Percentiles rank a stretch among this genome's conserved stretches.
Evolutionary conservation across 2,113 vertebrate genomes (phyloP).

Genomic region (Lophochroa leadbeateri): DNA sequence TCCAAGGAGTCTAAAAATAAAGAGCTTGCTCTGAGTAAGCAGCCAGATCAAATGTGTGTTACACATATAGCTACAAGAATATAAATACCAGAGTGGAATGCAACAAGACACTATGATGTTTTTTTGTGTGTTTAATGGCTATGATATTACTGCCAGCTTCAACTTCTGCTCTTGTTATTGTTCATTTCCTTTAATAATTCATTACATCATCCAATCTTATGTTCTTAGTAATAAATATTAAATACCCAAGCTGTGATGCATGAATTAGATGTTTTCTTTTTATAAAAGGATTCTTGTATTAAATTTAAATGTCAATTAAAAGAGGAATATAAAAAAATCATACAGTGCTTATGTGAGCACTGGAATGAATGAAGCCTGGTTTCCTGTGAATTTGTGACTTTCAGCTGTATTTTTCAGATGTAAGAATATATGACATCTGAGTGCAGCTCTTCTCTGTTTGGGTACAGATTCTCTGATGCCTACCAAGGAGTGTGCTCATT

Average conservation of each 20-base stretch:
- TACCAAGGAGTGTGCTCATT: not conserved
- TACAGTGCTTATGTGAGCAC: not conserved
- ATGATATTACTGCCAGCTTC: not conserved
- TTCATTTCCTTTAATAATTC: slow-evolving; percentile 62
- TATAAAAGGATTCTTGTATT: slow-evolving; percentile 1
- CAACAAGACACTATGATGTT: not conserved
- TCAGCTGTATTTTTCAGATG: not conserved
- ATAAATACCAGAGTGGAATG: not conserved
- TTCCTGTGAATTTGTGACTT: not conserved
- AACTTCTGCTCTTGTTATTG: slow-evolving; percentile 10
- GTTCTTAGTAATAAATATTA: slow-evolving; percentile 62
- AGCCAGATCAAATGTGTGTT: not conserved
- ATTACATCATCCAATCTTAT: slow-evolving; percentile 19
- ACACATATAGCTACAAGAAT: not conserved
- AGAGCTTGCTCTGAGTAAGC: too few relatives aligned
- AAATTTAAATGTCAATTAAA: slow-evolving; percentile 45
- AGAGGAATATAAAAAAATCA: not conserved
- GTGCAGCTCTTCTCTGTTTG: not conserved
- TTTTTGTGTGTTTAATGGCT: slow-evolving; percentile 8
- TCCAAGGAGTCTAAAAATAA: too few relatives aligned
- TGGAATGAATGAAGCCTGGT: not conserved
- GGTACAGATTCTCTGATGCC: not conserved
- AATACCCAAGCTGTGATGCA: slow-evolving; percentile 30
- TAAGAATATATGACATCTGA: not conserved
- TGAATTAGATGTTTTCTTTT: slow-evolving; percentile 37